Evolutionary conservation across 2,888 invertebrate genomes (phyloP).

Genomic region (Meiosimyza decipiens): DNA sequence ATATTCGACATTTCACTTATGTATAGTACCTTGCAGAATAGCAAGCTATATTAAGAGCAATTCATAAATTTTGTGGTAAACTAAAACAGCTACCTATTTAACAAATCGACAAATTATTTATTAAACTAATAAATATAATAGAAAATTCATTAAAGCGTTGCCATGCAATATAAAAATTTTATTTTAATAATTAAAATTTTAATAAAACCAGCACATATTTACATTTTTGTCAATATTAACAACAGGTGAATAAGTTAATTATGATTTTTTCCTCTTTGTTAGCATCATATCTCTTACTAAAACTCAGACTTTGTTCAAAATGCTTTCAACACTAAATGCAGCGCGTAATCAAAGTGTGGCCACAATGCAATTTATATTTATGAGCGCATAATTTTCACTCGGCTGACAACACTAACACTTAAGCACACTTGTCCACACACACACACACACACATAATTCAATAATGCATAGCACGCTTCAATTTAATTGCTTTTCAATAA

Average conservation of each 20-base stretch:
- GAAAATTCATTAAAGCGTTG: no score
- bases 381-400: slow-evolving; percentile 35
- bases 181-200: no score
- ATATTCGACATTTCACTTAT: no score
- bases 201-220: no score
- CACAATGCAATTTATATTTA: slow-evolving; percentile 35
- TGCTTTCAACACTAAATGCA: background rate
- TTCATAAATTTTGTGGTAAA: no score
- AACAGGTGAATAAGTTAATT: slow-evolving; percentile 31
- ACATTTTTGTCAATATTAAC: background rate
- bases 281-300: background rate
- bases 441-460: slow-evolving; percentile 25
- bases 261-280: background rate
- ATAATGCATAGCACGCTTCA: slow-evolving; percentile 43
- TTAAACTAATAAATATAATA: no score
- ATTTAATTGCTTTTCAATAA: slow-evolving; percentile 66
- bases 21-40: no score
- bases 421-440: slow-evolving; percentile 2
- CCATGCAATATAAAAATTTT: no score
- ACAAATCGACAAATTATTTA: no score
- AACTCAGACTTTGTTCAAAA: background rate
- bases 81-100: no score
- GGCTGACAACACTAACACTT: slow-evolving; percentile 14
- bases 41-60: no score
- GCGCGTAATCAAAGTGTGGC: slow-evolving; percentile 14